These are phyloP conservation scores for Xenopus laevis DNA, from an alignment of 2,113 vertebrate genomes.

Conservation along the genomic window DNA sequence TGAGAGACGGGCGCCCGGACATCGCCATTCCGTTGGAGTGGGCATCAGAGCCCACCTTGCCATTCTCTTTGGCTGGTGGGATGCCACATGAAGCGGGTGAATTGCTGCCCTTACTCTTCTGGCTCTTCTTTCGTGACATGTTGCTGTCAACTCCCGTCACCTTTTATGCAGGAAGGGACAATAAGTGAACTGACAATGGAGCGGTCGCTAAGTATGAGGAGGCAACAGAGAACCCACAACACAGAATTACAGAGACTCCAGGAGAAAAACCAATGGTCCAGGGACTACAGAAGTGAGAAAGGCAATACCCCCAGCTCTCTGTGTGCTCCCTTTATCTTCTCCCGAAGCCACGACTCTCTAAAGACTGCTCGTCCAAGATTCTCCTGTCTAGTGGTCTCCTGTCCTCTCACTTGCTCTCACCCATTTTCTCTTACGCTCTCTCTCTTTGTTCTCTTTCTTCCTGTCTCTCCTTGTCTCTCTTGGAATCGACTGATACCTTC, in stretches of 20 bases:
- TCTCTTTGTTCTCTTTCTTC: background rate
- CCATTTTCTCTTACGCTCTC: background rate
- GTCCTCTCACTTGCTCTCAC: too few species aligned
- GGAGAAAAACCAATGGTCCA: background rate
- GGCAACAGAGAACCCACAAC: background rate
- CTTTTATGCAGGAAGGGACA: background rate
- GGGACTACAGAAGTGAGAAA: too few species aligned
- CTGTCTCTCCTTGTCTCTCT: background rate
- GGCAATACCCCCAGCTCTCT: too few species aligned
- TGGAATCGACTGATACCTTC: background rate
- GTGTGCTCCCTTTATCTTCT: too few species aligned
- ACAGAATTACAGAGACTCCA: background rate
- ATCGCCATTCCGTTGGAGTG: conserved; percentile 67
- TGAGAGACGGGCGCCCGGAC: conserved; percentile 70
- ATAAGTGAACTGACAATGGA: background rate
- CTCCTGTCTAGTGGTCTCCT: too few species aligned
- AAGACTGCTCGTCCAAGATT: too few species aligned
- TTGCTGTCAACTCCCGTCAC: background rate
- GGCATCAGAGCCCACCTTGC: conserved; percentile 53
- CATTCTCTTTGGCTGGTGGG: conserved; percentile 56
- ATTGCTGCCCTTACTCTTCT: conserved; percentile 64
- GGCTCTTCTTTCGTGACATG: conserved; percentile 84
- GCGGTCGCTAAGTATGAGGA: background rate
- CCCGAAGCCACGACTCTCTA: too few species aligned
- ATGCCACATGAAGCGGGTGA: conserved; percentile 23